These are phyloP conservation scores for Rhodeus uyekii DNA, from an alignment of 2,797 vertebrate genomes.

Conservation along the genomic window DNA sequence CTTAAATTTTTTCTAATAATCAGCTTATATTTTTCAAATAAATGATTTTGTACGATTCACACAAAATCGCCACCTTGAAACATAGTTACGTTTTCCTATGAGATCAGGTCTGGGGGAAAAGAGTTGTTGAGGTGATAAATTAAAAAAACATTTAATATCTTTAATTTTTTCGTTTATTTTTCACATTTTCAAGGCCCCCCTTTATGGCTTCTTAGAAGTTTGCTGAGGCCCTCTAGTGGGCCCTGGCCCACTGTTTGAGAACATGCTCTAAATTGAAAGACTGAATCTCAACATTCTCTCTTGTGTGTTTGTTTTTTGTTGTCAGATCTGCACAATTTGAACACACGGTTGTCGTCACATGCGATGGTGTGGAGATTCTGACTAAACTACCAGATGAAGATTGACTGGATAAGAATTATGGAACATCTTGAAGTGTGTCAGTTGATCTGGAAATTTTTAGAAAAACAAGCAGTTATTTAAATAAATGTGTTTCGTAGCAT, in stretches of 20 bases:
- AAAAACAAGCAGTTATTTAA: neutral
- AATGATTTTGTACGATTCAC: neutral
- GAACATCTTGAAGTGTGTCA: neutral
- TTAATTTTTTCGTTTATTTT: neutral
- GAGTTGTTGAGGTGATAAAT: neutral
- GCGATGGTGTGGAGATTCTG: slow-evolving; percentile 85
- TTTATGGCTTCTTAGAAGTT: neutral
- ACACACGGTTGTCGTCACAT: slow-evolving; percentile 89
- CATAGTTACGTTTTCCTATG: neutral
- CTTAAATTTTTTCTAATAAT: neutral
- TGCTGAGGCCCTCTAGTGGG: neutral
- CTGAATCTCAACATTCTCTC: neutral
- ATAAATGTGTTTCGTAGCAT: slow-evolving; percentile 20
- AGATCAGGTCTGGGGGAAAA: neutral
- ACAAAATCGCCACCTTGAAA: neutral
- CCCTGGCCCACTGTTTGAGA: neutral
- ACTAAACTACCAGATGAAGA: slow-evolving; percentile 76
- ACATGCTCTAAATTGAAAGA: slow-evolving; percentile 17
- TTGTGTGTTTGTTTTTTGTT: slow-evolving; percentile 34
- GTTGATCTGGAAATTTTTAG: neutral
- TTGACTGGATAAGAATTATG: slow-evolving; percentile 38
- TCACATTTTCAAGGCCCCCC: neutral
- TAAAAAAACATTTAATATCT: neutral
- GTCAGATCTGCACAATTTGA: slow-evolving; percentile 94
- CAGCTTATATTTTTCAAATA: no score